A percentile compares a stretch with the other conserved stretches of the same genome.
phyloP scores from a whole-genome alignment of 2,888 invertebrate species.

The Lithosia quadra region DNA sequence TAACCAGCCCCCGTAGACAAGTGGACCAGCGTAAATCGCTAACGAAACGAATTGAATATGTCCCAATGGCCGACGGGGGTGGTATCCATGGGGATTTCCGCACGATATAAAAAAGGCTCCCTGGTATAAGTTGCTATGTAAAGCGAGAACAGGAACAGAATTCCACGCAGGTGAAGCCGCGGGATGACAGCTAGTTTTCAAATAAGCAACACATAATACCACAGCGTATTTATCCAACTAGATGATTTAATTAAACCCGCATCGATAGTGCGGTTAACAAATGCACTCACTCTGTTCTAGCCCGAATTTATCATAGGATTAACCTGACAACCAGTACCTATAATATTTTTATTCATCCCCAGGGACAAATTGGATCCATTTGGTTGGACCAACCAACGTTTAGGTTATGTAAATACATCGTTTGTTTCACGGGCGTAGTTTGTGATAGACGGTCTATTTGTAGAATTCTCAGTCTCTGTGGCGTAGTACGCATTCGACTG shows the following conservation, averaged over 20 bases:
- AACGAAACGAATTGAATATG: no score
- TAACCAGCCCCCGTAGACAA: no score
- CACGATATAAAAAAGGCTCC: no score
- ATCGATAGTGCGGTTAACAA: conserved; percentile 33
- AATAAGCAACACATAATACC: neutral
- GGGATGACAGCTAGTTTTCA: neutral
- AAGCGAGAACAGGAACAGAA: no score
- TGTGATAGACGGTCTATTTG: neutral
- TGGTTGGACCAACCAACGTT: conserved; percentile 45
- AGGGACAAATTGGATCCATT: conserved; percentile 70
- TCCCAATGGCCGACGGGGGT: no score
- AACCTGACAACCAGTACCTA: conserved; percentile 74
- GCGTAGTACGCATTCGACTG: no score
- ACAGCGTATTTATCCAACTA: conserved; percentile 15
- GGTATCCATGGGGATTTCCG: no score
- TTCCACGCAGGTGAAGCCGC: no score
- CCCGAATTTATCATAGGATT: conserved; percentile 77
- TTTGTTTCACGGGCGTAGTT: conserved; percentile 14
- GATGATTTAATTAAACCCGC: conserved; percentile 40
- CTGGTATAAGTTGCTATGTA: no score
- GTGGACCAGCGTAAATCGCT: no score
- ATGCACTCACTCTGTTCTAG: conserved; percentile 51
- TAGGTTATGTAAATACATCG: conserved; percentile 11
- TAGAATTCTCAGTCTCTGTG: no score
- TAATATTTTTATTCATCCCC: conserved; percentile 77